Evolutionary conservation across 2,888 invertebrate species (phyloP).

Genomic region (Himalopsyche kuldschensis): DNA sequence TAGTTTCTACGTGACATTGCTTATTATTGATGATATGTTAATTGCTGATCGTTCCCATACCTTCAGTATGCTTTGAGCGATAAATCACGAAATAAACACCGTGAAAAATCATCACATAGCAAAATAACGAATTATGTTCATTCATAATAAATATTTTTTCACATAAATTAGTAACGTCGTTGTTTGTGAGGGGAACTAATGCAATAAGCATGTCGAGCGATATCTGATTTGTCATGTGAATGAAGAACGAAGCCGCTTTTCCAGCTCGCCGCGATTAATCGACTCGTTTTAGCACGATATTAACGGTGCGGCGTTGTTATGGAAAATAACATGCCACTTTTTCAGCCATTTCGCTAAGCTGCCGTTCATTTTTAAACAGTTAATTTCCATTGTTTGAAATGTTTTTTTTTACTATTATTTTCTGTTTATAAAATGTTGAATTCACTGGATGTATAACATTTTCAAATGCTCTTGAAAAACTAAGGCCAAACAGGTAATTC

Average conservation of each 20-base stretch:
- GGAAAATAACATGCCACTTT: not conserved
- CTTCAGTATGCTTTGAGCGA: no score
- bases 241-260: not conserved
- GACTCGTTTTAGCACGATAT: not conserved
- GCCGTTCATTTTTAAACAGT: not conserved
- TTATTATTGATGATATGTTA: no score
- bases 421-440: not conserved
- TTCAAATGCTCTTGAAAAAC: not conserved
- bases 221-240: conserved; percentile 36
- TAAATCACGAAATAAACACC: no score
- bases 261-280: not conserved
- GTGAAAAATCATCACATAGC: not conserved
- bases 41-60: no score
- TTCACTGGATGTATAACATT: not conserved
- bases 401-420: not conserved
- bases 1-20: no score
- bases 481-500: no score
- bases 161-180: conserved; percentile 5
- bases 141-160: not conserved
- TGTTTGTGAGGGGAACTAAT: conserved; percentile 19
- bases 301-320: not conserved
- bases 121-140: not conserved
- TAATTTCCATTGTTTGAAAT: not conserved
- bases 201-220: conserved; percentile 35
- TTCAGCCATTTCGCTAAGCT: not conserved